Base-by-base conservation (phyloP, 2,113 vertebrate species). In the Gorilla gorilla region DNA sequence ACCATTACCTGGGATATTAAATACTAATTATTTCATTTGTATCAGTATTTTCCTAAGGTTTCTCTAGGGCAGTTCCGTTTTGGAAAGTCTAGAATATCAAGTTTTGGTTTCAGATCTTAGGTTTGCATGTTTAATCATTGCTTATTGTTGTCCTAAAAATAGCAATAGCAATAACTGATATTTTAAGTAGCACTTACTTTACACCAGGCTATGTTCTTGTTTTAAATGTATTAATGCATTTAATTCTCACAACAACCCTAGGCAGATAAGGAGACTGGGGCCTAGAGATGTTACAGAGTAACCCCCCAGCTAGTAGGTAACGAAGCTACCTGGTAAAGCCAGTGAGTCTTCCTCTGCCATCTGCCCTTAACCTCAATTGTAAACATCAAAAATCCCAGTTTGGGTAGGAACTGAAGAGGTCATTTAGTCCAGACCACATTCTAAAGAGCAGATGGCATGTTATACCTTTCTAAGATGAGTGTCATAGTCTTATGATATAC, bases 71-170 rank as follows among this genome's bases (percentile, higher is more conserved):
- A 66, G 2, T 79, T 73, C 66, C 84, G 38, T 89, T 80, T n/a
- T 84, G 30, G 75, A 73, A 89, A 25, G 25, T 93, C 35, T 61
- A 55, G 13, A 85, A 92, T 38, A 64, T 35, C 50, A 72, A 12
- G 45, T 85, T 89, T 76, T 80, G 13, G 9, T 89, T 86, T 86
- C n/a, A 48, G 32, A 30, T 90, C 59, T 73, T 48, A 72, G 35
- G 17, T 84, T 82, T 5, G 32, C 22, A 18, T 25, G 57, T 59
- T 90, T 57, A 50, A 2, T 95, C 32, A 81, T n/a, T 79, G 20
- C 55, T 91, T 52, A 52, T 64, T 96, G 57, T 50, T 95, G 22
- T 78, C 27, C 52, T 95, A n/a, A 87, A 75, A 87, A 59, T 68
- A 82, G 43, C 45, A 83, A 61, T 11, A 89, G 18, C 32, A 72